Percentiles rank a stretch among this genome's conserved stretches.
Evolutionary conservation across 2,888 invertebrate species (phyloP).

Genomic region (Monopis laevigella): DNA sequence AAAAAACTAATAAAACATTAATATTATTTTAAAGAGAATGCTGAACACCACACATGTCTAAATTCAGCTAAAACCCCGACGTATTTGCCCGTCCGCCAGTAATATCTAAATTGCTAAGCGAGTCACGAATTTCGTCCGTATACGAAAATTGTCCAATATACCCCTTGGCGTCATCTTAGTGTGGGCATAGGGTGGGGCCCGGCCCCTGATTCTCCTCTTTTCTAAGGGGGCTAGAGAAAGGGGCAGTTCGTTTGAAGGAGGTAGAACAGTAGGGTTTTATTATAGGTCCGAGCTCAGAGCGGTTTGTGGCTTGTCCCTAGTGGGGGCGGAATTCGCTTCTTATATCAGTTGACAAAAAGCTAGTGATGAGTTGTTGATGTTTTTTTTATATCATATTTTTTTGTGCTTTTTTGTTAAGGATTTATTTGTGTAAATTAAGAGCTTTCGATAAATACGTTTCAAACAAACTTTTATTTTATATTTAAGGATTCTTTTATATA

Average conservation of each 20-base stretch:
- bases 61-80: conserved; percentile 11
- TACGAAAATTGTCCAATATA: conserved; percentile 59
- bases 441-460: no score
- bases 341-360: conserved; percentile 33
- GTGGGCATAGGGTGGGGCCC: conserved; percentile 30
- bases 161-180: conserved; percentile 48
- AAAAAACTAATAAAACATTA: no score
- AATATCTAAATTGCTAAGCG: conserved; percentile 43
- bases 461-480: no score
- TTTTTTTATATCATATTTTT: no score
- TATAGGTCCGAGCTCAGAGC: conserved; percentile 36
- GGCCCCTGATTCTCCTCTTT: conserved; percentile 15
- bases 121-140: conserved; percentile 41
- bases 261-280: conserved; percentile 36
- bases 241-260: conserved; percentile 14
- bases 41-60: conserved; percentile 11
- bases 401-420: no score
- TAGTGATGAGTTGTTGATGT: conserved; percentile 33
- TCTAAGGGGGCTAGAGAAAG: conserved; percentile 21
- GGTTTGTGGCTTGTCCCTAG: conserved; percentile 37
- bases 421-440: no score
- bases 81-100: conserved; percentile 10
- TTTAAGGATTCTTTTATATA: no score
- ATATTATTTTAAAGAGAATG: conserved; percentile 7
- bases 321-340: conserved; percentile 40